Base-by-base conservation (phyloP, 1,140 invertebrate genomes). In the Aphis craccivora region DNA sequence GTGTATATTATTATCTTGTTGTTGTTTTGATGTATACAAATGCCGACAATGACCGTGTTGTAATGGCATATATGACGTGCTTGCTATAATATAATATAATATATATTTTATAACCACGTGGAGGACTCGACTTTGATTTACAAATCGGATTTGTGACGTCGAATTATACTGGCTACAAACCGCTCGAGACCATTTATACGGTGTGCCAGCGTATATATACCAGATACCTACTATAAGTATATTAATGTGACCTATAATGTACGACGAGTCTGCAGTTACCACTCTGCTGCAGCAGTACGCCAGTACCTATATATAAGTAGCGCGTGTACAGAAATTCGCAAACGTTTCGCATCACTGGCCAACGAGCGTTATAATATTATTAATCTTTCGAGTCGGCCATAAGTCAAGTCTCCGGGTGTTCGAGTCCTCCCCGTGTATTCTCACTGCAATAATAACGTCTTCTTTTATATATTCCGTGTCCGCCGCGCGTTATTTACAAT, bases 401-500 rank as follows among this genome's bases (percentile, higher is more conserved):
- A 92, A 92, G 91, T 84, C 91, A 76, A 91, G 55, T 60, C 40
- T 67, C 55, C 53, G 88, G 35, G 35, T 90, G n/a, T 53, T 14
- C 37, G 37, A 30, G 55, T 43, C n/a, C 43, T 45, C 55, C 7
- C 20, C 37, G 53, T 25, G 35, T 40, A 40, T 91, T 5, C 67
- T 43, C 40, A 9, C 22, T 90, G 45, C 30, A 76, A 60, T 81
- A 35, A 35, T 67, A 37, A 67, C 20, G 14, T 43, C 35, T 40
- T 45, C 30, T 76, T 76, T 91, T 91, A 67, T 91, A 67, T 23
- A n/a, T 11, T n/a, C 18, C 67, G 48, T 91, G 90, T 91, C 90
- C 25, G 43, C 37, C 90, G 45, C 40, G 40, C 67, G 45, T 93
- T 86, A 93, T 93, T 93, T 93, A 93, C 91, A 93, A 51, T 86